Evolutionary conservation across 2,888 invertebrate genomes (phyloP).

Genomic region (Cephalotes varians): DNA sequence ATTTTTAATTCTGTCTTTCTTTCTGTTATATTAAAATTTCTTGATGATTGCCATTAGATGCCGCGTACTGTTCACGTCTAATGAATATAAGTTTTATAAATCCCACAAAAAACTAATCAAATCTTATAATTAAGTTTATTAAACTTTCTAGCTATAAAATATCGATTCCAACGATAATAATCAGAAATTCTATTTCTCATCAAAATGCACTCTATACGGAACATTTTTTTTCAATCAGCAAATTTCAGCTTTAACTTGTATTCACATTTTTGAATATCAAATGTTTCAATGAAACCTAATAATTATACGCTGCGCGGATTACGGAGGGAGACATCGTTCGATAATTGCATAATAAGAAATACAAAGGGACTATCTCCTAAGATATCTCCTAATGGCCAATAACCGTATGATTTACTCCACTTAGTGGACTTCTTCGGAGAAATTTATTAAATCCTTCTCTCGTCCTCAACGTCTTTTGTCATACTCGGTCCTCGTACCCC

Average conservation of each 20-base stretch:
- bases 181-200: no score
- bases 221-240: no score
- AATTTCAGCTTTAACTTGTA: neutral
- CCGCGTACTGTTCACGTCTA: no score
- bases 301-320: neutral
- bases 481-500: conserved; percentile 32
- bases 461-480: conserved; percentile 42
- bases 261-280: neutral
- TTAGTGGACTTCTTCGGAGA: conserved; percentile 47
- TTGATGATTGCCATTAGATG: no score
- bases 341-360: conserved; percentile 11
- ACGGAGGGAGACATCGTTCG: neutral
- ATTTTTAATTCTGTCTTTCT: no score
- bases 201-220: no score
- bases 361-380: conserved; percentile 6
- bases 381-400: conserved; percentile 18
- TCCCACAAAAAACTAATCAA: no score
- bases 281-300: conserved; percentile 4
- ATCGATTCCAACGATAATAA: no score
- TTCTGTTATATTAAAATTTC: no score
- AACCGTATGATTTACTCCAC: conserved; percentile 46
- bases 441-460: conserved; percentile 50
- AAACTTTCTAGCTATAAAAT: no score
- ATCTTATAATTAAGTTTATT: no score
- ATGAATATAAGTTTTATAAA: no score